Conservation (phyloP, 2,113 vertebrate genomes). For the Epinephelus lanceolatus region DNA sequence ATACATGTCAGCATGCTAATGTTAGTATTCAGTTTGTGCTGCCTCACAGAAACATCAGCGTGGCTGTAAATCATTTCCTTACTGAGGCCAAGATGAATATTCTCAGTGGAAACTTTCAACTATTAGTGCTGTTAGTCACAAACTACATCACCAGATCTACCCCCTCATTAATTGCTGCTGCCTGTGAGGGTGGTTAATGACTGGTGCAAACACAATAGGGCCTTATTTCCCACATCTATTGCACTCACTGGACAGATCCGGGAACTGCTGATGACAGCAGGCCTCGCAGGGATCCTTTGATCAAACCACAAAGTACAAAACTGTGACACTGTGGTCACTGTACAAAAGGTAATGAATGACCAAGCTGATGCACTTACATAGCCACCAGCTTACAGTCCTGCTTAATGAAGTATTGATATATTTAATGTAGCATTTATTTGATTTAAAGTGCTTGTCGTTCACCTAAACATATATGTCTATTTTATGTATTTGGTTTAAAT, state of each 20-base stretch:
- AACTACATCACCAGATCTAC: conserved; percentile 8
- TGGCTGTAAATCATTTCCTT: not conserved
- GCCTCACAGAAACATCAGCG: not conserved
- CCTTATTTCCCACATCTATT: conserved; percentile 21
- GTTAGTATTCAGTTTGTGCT: not conserved
- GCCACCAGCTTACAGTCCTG: not conserved
- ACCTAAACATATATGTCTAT: not conserved
- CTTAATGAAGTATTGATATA: not conserved
- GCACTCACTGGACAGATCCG: conserved; percentile 32
- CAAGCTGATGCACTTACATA: conserved; percentile 4
- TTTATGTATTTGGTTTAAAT: not conserved
- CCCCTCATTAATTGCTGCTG: conserved; percentile 19
- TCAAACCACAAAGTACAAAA: conserved; percentile 70
- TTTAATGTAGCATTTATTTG: not conserved
- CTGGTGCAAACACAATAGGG: conserved; percentile 21
- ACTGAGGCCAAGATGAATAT: not conserved
- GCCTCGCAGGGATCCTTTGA: conserved; percentile 37
- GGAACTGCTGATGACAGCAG: conserved; percentile 65
- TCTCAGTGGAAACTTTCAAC: not conserved
- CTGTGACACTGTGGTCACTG: not conserved
- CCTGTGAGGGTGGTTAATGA: conserved; percentile 42
- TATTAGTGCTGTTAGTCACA: conserved; percentile 3
- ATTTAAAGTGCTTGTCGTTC: not conserved
- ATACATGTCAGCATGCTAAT: not conserved
- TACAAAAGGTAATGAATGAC: conserved; percentile 62